A percentile compares a stretch with the other conserved stretches of the same genome.
Evolutionary conservation across 1,140 invertebrate genomes (phyloP).

Genomic region (Orussus abietinus): DNA sequence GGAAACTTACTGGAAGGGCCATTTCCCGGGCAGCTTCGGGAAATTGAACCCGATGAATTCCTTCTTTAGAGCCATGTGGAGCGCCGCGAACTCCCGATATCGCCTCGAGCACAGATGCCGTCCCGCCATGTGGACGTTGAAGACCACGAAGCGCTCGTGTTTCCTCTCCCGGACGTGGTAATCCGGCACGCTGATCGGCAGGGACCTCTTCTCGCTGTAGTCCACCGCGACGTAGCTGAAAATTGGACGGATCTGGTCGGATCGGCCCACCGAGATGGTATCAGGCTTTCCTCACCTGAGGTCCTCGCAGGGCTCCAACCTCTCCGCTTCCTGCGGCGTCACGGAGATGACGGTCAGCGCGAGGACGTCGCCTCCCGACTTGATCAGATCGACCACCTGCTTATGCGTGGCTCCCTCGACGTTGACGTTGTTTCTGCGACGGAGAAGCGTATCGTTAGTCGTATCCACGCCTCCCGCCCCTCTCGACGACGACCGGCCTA

Average conservation of each 20-base stretch:
- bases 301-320: constrained; percentile 49
- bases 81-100: constrained; percentile 91
- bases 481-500: too few species aligned
- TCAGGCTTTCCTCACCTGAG: constrained; percentile 43
- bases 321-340: constrained; percentile 72
- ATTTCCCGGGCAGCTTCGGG: constrained; percentile 97
- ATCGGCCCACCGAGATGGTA: too few species aligned
- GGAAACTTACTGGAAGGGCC: constrained; percentile 81
- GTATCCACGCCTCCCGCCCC: too few species aligned
- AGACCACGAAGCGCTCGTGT: constrained; percentile 92
- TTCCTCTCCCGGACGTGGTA: constrained; percentile 77
- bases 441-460: constrained; percentile 34
- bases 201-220: constrained; percentile 95
- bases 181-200: constrained; percentile 97
- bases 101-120: constrained; percentile 92
- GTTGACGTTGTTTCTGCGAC: constrained; percentile 89
- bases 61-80: constrained; percentile 88
- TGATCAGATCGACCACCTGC: constrained; percentile 98
- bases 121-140: constrained; percentile 99
- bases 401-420: constrained; percentile 99
- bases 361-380: constrained; percentile 94
- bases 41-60: constrained; percentile 98
- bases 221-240: constrained; percentile 85
- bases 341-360: constrained; percentile 95
- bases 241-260: too few species aligned